Evolutionary conservation across 1,140 invertebrate genomes (phyloP).

Genomic region (Drosophila kepulauana): DNA sequence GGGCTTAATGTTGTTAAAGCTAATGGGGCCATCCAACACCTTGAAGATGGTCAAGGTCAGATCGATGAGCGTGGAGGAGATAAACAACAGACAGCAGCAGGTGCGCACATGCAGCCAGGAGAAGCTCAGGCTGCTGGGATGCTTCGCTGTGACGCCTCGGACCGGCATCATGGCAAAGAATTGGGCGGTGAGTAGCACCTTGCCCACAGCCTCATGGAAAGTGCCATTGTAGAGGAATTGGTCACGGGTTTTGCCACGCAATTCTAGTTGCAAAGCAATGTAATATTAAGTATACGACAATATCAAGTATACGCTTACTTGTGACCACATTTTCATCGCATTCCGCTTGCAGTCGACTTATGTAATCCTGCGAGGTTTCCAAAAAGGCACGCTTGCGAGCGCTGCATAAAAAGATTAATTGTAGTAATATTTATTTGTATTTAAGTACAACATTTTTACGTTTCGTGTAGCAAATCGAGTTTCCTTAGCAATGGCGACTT

Average conservation of each 20-base stretch:
- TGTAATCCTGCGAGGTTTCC: constrained; percentile 53
- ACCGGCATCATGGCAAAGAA: constrained; percentile 84
- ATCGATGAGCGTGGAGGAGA: constrained; percentile 46
- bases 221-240: constrained; percentile 70
- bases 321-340: constrained; percentile 4
- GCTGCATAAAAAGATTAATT: constrained; percentile 23
- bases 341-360: constrained; percentile 30
- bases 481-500: constrained; percentile 56
- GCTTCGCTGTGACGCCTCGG: constrained; percentile 57
- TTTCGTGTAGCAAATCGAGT: constrained; percentile 54
- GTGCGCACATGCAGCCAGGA: constrained; percentile 73
- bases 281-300: not conserved
- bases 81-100: constrained; percentile 58
- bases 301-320: constrained; percentile 15
- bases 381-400: constrained; percentile 45
- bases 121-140: constrained; percentile 68
- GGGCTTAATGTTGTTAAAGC: constrained; percentile 77
- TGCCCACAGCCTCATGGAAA: constrained; percentile 78
- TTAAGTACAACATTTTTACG: constrained; percentile 19
- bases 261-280: constrained; percentile 32
- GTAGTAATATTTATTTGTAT: not conserved
- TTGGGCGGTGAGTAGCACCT: constrained; percentile 72
- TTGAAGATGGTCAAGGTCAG: constrained; percentile 60
- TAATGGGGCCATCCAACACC: constrained; percentile 64
- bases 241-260: constrained; percentile 45